These are phyloP conservation scores for Lasioglossum marginatum DNA, from an alignment of 2,888 invertebrate species.

Conservation along the genomic window DNA sequence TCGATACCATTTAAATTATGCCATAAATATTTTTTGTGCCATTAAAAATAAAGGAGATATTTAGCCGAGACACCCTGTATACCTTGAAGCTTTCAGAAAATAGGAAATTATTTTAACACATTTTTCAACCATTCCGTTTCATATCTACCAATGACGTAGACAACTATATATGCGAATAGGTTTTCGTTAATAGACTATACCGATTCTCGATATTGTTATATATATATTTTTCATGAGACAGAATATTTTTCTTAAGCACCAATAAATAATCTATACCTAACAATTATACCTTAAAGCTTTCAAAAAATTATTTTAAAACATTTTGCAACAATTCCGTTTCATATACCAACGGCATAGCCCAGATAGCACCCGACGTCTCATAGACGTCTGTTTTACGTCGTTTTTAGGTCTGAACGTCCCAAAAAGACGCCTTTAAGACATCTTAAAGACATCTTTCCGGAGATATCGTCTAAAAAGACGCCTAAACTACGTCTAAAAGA, in stretches of 20 bases:
- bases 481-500: too few species aligned
- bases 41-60: too few species aligned
- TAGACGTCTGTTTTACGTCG: too few species aligned
- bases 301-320: not conserved
- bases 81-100: not conserved
- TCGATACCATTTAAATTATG: too few species aligned
- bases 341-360: not conserved
- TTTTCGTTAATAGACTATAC: not conserved
- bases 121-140: not conserved
- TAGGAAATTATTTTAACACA: not conserved
- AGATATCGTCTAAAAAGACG: too few species aligned
- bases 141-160: not conserved
- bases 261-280: not conserved
- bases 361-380: too few species aligned
- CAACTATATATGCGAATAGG: too few species aligned
- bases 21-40: too few species aligned
- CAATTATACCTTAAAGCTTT: not conserved
- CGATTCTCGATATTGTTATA: conserved; percentile 18
- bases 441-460: too few species aligned
- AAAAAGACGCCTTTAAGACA: too few species aligned
- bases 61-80: too few species aligned
- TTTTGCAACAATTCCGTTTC: not conserved
- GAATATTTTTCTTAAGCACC: not conserved
- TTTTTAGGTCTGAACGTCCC: too few species aligned
- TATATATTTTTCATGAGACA: not conserved